phyloP scores from a whole-genome alignment of 2,113 vertebrate genomes.

The Anolis carolinensis region DNA sequence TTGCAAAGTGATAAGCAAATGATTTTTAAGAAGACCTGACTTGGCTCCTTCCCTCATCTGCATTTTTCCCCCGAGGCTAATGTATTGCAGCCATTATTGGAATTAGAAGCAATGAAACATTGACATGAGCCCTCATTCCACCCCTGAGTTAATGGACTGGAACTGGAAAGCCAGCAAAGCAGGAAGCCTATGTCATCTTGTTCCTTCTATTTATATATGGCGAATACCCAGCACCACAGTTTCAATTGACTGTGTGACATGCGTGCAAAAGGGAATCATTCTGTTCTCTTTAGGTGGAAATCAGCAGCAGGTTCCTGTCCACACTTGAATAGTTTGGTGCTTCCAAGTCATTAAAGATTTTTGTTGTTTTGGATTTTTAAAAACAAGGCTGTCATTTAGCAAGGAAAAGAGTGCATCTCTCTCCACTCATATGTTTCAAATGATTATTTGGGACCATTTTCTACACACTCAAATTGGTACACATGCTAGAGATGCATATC shows the following conservation, averaged over 20 bases:
- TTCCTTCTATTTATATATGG: slow-evolving; percentile 9
- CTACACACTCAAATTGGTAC: neutral
- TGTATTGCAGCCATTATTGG: slow-evolving; percentile 22
- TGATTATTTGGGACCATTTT: neutral
- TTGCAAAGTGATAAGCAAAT: neutral
- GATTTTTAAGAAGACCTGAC: neutral
- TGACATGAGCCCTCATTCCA: neutral
- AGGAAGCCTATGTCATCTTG: neutral
- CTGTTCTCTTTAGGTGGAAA: neutral
- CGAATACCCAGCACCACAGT: neutral
- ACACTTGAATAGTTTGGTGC: neutral
- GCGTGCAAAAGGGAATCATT: neutral
- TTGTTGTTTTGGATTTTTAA: neutral
- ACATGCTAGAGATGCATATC: neutral
- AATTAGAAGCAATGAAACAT: slow-evolving; percentile 14
- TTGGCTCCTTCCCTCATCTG: neutral
- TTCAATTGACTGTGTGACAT: neutral
- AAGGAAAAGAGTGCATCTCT: neutral
- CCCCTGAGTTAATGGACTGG: slow-evolving; percentile 25
- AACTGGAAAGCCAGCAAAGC: neutral
- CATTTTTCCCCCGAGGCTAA: neutral
- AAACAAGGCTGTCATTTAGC: neutral
- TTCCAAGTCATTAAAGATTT: neutral
- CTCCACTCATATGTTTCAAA: neutral
- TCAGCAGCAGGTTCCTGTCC: neutral